Evolutionary conservation across 2,888 invertebrate genomes (phyloP), one percentile per base, ranked within the genome.

Genomic region (Sinhomidia bicolor): DNA sequence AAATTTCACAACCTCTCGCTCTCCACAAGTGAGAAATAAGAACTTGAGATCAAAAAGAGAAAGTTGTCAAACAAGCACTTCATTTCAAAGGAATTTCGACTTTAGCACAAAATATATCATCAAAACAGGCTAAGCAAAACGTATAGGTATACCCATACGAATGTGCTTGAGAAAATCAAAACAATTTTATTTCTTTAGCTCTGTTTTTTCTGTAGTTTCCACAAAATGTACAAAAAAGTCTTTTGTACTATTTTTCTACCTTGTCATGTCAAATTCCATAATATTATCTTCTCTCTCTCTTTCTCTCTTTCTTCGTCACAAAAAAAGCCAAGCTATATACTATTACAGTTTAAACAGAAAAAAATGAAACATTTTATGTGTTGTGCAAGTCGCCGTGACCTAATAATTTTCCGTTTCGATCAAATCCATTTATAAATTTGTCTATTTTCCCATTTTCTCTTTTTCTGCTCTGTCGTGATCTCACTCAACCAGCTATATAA

Each of bases 61-160:
- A 74, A 47, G 14, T 74, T 41, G 74, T 74, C 74, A 74, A 44
- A 44, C 47, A 74, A 44, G 47, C 47, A 74, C 74, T 74, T 74
- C 74, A 47, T 74, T 74, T 47, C 20, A 74, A 44, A 47, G 26
- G 26, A 23, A 74, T 44, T 47, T 44, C 0, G 20, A 65, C 32
- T 17, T 32, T n/a, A 36, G 32, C 65, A 65, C 57, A 20, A 12
- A 20, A 12, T n/a, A 4, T 17, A 20, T 65, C 65, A 36, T 65
- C 32, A 65, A 36, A 17, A 36, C 32, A 57, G 23, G 57, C 57
- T 17, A 57, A 57, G 57, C 4, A n/a, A 57, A 57, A 65, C 65
- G 32, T 12, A n/a, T 32, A n/a, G n/a, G n/a, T n/a, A n/a, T n/a
- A n/a, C n/a, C n/a, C n/a, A n/a, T n/a, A n/a, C n/a, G n/a, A n/a